phyloP scores from a whole-genome alignment of 2,888 invertebrate genomes.

The Epirrita christyi region DNA sequence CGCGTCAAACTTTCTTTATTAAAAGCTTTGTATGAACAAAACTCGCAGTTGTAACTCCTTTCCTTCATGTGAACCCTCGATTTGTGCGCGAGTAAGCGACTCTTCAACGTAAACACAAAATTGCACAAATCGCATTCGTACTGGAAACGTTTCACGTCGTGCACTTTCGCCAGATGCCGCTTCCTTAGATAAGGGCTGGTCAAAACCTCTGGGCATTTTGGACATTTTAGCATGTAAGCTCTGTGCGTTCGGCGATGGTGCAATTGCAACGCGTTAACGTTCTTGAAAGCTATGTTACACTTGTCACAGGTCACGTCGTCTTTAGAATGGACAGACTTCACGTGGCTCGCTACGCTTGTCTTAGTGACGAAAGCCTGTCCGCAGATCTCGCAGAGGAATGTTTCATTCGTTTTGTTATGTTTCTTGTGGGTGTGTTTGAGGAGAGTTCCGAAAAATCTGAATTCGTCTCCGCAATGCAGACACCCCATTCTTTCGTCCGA shows the following conservation, averaged over 20 bases:
- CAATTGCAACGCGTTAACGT: slow-evolving; percentile 42
- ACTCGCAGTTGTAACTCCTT: slow-evolving; percentile 59
- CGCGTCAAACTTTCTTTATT: slow-evolving; percentile 74
- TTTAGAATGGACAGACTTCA: slow-evolving; percentile 53
- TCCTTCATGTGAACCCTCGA: slow-evolving; percentile 66
- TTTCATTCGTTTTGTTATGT: slow-evolving; percentile 51
- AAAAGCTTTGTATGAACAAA: slow-evolving; percentile 70
- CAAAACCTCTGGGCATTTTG: slow-evolving; percentile 63
- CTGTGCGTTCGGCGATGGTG: slow-evolving; percentile 44
- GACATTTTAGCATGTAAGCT: slow-evolving; percentile 51
- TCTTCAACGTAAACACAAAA: slow-evolving; percentile 58
- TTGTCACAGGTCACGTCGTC: slow-evolving; percentile 44
- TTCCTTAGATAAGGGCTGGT: slow-evolving; percentile 60
- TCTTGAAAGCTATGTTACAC: slow-evolving; percentile 51
- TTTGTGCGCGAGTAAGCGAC: slow-evolving; percentile 59
- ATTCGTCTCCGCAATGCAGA: slow-evolving; percentile 55
- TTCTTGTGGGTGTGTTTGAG: slow-evolving; percentile 54
- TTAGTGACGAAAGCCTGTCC: slow-evolving; percentile 65
- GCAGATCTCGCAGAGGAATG: slow-evolving; percentile 62
- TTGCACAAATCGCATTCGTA: slow-evolving; percentile 66
- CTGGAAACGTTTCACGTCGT: slow-evolving; percentile 62
- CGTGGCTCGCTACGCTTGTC: slow-evolving; percentile 58
- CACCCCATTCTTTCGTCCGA: slow-evolving; percentile 56
- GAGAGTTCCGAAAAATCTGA: slow-evolving; percentile 57
- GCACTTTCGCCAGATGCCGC: slow-evolving; percentile 63